These are phyloP conservation scores for Serranus cabrilla DNA, from an alignment of 2,797 vertebrate genomes.

Conservation along the genomic window DNA sequence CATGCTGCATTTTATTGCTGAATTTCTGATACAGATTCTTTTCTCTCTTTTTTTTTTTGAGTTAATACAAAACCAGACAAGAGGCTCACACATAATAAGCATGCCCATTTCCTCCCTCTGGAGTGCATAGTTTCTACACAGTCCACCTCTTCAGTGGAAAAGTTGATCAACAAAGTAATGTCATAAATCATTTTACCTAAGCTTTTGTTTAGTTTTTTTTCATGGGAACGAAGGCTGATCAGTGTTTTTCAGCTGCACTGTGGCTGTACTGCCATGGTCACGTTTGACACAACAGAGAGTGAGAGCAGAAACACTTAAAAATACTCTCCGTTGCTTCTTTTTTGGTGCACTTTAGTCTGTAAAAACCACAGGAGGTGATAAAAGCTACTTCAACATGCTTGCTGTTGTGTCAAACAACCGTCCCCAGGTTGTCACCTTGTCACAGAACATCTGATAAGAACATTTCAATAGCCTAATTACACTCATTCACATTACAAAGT, in stretches of 20 bases:
- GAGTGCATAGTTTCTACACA: constrained; percentile 90
- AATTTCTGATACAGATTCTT: constrained; percentile 79
- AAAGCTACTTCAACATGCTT: constrained; percentile 31
- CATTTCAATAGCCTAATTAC: constrained; percentile 68
- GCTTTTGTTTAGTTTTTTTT: constrained; percentile 29
- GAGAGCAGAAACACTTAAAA: constrained; percentile 25
- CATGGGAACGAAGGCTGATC: constrained; percentile 57
- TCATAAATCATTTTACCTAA: constrained; percentile 53
- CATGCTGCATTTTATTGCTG: constrained; percentile 92
- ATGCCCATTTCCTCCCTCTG: constrained; percentile 84
- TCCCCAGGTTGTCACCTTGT: constrained; percentile 26
- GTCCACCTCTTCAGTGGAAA: constrained; percentile 73
- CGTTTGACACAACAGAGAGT: constrained; percentile 48
- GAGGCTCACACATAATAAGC: constrained; percentile 82
- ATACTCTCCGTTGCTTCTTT: constrained; percentile 1
- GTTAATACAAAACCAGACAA: constrained; percentile 87
- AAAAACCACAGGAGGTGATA: constrained; percentile 35
- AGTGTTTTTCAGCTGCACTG: constrained; percentile 50
- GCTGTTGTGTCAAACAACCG: constrained; percentile 46
- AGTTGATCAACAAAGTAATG: constrained; percentile 68
- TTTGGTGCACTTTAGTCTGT: constrained; percentile 39
- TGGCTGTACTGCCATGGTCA: constrained; percentile 29
- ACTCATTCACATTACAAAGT: constrained; percentile 84
- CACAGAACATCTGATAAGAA: constrained; percentile 66
- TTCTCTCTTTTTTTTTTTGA: constrained; percentile 43